These are phyloP conservation scores for Cotesia chilonis DNA, from an alignment of 1,140 invertebrate genomes.

Conservation along the genomic window DNA sequence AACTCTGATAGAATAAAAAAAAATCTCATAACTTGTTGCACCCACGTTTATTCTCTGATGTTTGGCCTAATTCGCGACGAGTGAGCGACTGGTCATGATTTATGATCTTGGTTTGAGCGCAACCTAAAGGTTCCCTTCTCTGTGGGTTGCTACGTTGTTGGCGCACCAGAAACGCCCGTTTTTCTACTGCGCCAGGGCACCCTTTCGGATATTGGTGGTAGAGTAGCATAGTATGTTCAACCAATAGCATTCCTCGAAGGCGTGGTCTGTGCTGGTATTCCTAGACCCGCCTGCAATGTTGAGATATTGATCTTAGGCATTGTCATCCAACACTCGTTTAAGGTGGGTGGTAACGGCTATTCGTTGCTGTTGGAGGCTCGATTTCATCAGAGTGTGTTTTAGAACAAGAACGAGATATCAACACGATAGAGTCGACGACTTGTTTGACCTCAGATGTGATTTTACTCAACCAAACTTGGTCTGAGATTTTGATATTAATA, in stretches of 20 bases:
- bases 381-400: slow-evolving; percentile 30
- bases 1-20: slow-evolving; percentile 10
- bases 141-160: slow-evolving; percentile 26
- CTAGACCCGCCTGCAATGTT: slow-evolving; percentile 39
- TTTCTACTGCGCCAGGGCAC: slow-evolving; percentile 43
- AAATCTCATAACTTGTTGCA: slow-evolving; percentile 4
- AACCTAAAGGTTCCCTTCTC: slow-evolving; percentile 32
- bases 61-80: slow-evolving; percentile 50
- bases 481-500: too few relatives aligned
- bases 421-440: slow-evolving; percentile 1
- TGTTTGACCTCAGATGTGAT: slow-evolving; percentile 7
- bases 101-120: slow-evolving; percentile 47
- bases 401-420: slow-evolving; percentile 19
- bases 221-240: slow-evolving; percentile 16
- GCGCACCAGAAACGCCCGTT: slow-evolving; percentile 24
- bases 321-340: slow-evolving; percentile 27
- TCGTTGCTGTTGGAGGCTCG: slow-evolving; percentile 11
- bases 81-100: slow-evolving; percentile 57
- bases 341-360: slow-evolving; percentile 15
- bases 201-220: slow-evolving; percentile 17
- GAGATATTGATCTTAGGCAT: slow-evolving; percentile 56
- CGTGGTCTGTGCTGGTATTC: slow-evolving; percentile 32
- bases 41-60: slow-evolving; percentile 13
- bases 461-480: background rate
- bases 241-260: slow-evolving; percentile 33